phyloP scores from a whole-genome alignment of 2,888 invertebrate species.

The Cephus runcator region DNA sequence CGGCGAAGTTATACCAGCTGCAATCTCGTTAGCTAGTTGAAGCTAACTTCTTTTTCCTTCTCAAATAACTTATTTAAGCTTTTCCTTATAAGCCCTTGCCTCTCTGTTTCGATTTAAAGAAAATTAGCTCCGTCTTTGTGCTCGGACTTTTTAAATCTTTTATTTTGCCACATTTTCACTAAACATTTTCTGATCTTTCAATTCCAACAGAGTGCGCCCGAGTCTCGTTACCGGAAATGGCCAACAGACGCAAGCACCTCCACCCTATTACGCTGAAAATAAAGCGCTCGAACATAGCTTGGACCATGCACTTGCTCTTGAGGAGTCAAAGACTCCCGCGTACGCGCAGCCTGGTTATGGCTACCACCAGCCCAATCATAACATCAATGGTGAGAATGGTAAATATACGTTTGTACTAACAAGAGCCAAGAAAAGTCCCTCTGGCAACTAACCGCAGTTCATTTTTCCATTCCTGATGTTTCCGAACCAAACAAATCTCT shows the following conservation, averaged over 20 bases:
- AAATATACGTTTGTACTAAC: constrained; percentile 64
- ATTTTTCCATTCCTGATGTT: background rate
- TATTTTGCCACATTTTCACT: background rate
- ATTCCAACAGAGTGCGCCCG: constrained; percentile 72
- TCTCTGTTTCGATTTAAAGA: background rate
- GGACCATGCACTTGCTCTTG: constrained; percentile 84
- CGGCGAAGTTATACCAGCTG: constrained; percentile 1
- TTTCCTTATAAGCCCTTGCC: background rate
- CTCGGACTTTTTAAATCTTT: background rate
- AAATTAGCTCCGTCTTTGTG: background rate
- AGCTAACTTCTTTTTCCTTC: constrained; percentile 7
- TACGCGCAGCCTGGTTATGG: constrained; percentile 89
- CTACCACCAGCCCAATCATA: constrained; percentile 81
- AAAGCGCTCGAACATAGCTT: constrained; percentile 91
- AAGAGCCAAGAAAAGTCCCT: background rate
- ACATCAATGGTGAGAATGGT: constrained; percentile 84
- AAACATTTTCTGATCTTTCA: background rate
- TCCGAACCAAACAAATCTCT: background rate
- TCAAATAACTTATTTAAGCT: constrained; percentile 17
- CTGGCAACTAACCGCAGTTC: background rate
- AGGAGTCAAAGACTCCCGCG: constrained; percentile 86
- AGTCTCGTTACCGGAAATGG: constrained; percentile 78
- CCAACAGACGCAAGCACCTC: constrained; percentile 87
- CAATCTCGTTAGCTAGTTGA: constrained; percentile 21
- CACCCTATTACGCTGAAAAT: constrained; percentile 93